Evolutionary conservation across 2,113 vertebrate genomes (phyloP).

Genomic region (Alaudala cheleensis): DNA sequence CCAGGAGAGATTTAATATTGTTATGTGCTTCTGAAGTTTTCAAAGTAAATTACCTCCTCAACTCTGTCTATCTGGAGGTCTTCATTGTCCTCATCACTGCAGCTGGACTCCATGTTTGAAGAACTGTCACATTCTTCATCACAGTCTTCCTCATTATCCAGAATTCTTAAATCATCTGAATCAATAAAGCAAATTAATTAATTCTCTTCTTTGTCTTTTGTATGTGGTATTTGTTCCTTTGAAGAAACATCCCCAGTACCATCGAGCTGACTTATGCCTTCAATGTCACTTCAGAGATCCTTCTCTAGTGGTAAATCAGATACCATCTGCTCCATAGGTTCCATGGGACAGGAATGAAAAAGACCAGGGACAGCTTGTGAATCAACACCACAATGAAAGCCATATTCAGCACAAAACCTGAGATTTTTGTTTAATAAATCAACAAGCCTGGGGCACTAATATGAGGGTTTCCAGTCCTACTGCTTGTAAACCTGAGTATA

Average conservation of each 20-base stretch:
- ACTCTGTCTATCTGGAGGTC: conserved; percentile 72
- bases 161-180: conserved; percentile 82
- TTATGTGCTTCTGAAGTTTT: not conserved
- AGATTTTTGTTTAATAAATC: not conserved
- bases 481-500: not conserved
- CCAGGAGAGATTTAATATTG: not conserved
- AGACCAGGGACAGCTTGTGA: not conserved
- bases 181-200: conserved; percentile 84
- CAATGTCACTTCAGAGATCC: conserved; percentile 64
- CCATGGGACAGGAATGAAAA: conserved; percentile 34
- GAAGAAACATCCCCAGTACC: conserved; percentile 82
- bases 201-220: conserved; percentile 76
- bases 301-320: conserved; percentile 34
- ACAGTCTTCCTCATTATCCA: conserved; percentile 73
- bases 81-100: conserved; percentile 71
- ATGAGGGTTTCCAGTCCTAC: not conserved
- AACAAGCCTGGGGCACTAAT: not conserved
- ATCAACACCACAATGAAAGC: not conserved
- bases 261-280: conserved; percentile 88
- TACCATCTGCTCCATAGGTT: conserved; percentile 31
- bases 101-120: conserved; percentile 74
- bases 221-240: conserved; percentile 73
- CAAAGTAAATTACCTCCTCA: conserved; percentile 78
- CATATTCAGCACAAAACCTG: not conserved
- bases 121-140: conserved; percentile 73